Evolutionary conservation across 1,140 invertebrate species (phyloP).

Genomic region (Penaeus indicus): DNA sequence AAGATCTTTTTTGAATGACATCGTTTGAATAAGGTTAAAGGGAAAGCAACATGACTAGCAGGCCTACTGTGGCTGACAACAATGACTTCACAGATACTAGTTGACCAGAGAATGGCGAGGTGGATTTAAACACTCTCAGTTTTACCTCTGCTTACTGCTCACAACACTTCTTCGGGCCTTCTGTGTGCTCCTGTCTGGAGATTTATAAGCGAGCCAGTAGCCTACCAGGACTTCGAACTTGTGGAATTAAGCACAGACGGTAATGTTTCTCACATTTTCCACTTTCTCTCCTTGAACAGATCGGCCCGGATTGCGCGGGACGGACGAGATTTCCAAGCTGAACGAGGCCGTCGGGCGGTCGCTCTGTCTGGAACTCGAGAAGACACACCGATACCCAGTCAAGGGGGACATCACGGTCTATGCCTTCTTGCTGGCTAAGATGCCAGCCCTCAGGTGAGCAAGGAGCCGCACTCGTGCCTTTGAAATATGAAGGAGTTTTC

Average conservation of each 20-base stretch:
- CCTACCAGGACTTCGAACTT: constrained; percentile 19
- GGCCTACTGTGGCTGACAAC: no score
- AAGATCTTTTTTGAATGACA: no score
- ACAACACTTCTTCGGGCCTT: constrained; percentile 13
- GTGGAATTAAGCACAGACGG: neutral
- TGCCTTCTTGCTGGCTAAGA: constrained; percentile 57
- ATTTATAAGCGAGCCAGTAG: constrained; percentile 34
- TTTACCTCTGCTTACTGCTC: neutral
- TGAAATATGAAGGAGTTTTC: no score
- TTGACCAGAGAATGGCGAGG: no score
- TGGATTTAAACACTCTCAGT: no score
- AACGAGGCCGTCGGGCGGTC: constrained; percentile 49
- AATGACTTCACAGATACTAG: no score
- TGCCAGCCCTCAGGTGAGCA: constrained; percentile 58
- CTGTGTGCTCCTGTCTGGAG: no score
- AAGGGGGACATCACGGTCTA: constrained; percentile 68
- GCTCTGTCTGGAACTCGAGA: constrained; percentile 45
- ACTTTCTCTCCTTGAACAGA: constrained; percentile 23
- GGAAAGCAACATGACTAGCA: no score
- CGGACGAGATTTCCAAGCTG: constrained; percentile 50
- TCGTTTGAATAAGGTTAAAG: no score
- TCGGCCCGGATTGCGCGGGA: constrained; percentile 56
- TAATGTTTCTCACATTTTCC: neutral
- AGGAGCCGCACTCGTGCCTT: no score
- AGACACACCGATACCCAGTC: constrained; percentile 55